These are phyloP conservation scores for Axea sp. DNA, from an alignment of 2,888 invertebrate species.

Conservation along the genomic window DNA sequence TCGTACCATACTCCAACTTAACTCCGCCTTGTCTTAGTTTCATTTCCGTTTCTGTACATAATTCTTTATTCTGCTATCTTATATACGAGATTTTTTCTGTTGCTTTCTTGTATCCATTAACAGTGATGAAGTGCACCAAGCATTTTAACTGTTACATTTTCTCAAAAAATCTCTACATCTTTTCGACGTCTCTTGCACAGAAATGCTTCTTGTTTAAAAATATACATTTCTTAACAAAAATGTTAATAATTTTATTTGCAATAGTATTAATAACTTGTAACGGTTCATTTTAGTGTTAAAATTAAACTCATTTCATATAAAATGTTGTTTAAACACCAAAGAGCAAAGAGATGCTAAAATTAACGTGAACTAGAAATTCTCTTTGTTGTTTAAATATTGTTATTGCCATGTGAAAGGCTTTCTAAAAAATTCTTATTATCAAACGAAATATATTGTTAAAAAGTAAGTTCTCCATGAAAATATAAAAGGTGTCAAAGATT, in stretches of 20 bases:
- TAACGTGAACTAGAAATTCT: slow-evolving; percentile 19
- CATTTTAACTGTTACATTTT: slow-evolving; percentile 61
- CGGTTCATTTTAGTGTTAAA: too few species aligned
- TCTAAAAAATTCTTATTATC: slow-evolving; percentile 2
- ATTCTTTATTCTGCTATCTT: slow-evolving; percentile 55
- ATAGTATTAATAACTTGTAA: too few species aligned
- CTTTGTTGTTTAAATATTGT: slow-evolving; percentile 22
- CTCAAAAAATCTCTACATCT: slow-evolving; percentile 19
- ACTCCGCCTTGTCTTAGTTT: slow-evolving; percentile 52
- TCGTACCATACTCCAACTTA: slow-evolving; percentile 42
- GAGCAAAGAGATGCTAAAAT: slow-evolving; percentile 16
- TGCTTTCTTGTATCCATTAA: slow-evolving; percentile 66
- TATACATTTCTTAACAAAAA: too few species aligned
- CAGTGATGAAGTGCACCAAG: slow-evolving; percentile 66
- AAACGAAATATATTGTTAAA: not conserved
- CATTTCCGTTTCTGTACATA: slow-evolving; percentile 51
- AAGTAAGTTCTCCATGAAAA: too few species aligned
- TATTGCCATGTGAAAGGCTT: not conserved
- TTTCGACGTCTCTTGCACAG: not conserved
- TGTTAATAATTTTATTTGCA: too few species aligned
- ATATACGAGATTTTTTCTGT: slow-evolving; percentile 63
- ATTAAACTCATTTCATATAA: too few species aligned
- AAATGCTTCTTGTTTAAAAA: slow-evolving; percentile 4
- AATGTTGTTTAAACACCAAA: slow-evolving; percentile 29
- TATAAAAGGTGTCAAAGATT: too few species aligned